Base-by-base conservation (phyloP, 1,140 invertebrate genomes). In the Panagrolaimus sp. region DNA sequence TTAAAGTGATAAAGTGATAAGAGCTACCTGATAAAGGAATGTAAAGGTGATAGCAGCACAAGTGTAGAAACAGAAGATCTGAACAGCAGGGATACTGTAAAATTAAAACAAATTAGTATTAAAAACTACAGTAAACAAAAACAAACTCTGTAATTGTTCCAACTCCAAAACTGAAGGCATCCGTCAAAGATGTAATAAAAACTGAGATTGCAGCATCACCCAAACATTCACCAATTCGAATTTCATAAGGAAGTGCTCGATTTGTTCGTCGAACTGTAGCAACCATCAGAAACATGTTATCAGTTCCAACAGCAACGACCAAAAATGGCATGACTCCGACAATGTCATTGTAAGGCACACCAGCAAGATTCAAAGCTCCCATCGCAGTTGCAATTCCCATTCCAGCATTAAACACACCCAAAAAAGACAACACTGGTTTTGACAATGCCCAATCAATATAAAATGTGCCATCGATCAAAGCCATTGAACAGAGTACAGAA, bases 21-120 rank as follows among this genome's bases (percentile, higher is more conserved):
- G 7, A 38, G 2, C 32, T 4, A 38, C 32, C 32, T 97, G 93
- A 88, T 93, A 96, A 1, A 96, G 78, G 84, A 96, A 97, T 1
- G 93, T 94, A 76, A 96, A 91, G 47, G 90, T 87, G 2, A 96
- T 91, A 0, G 94, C 92, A 44, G 92, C 88, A 79, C 93, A 92
- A 70, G 92, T 93, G 84, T 96, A 97, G 76, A 94, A 90, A 85
- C 93, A 97, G 85, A 98, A 98, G 75, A 96, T 96, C 81, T 91
- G 89, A 1, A 98, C 92, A 8, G 80, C 83, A 7, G 80, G 80
- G 17, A 82, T 82, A 58, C 52, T 58, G 52, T 58, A 58, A 58
- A 58, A 12, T 38, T 7, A 38, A 38, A 38, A 38, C 32, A 24
- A 17, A 10, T 9, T 9, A 2, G 9, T 55, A 4, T n/a, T 10